phyloP scores from a whole-genome alignment of 2,888 invertebrate species.

The Mechanitis messenoides region DNA sequence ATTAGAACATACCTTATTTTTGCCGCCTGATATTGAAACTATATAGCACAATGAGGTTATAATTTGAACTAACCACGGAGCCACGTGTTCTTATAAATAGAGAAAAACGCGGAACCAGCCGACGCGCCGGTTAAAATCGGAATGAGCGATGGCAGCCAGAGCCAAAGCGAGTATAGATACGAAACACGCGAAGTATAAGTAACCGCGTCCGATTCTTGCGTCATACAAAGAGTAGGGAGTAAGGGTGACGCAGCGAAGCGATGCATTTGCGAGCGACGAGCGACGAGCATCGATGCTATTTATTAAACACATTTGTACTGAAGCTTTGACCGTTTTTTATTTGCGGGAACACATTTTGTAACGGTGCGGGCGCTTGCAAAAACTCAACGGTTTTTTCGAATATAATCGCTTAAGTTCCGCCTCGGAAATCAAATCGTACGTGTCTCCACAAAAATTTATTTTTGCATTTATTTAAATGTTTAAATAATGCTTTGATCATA shows the following conservation, averaged over 20 bases:
- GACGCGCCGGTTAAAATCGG: conserved; percentile 55
- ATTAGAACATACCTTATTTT: conserved; percentile 30
- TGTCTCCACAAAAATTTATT: too few species aligned
- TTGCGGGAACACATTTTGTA: too few species aligned
- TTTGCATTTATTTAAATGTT: too few species aligned
- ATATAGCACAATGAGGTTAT: conserved; percentile 34
- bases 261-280: conserved; percentile 4
- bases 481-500: too few species aligned
- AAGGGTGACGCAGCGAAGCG: conserved; percentile 12
- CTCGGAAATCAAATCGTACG: too few species aligned
- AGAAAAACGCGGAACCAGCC: conserved; percentile 43
- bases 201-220: conserved; percentile 48
- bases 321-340: not conserved
- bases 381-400: too few species aligned
- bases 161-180: conserved; percentile 19
- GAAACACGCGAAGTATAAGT: conserved; percentile 33
- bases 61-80: conserved; percentile 41
- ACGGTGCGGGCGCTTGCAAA: too few species aligned
- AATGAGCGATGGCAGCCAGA: conserved; percentile 44
- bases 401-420: too few species aligned
- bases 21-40: conserved; percentile 22
- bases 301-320: not conserved
- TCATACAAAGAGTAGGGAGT: conserved; percentile 35
- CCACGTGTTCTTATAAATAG: conserved; percentile 63
- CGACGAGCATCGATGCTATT: too few species aligned